Evolutionary conservation across 2,113 vertebrate genomes (phyloP).

Genomic region (Phaethon lepturus): DNA sequence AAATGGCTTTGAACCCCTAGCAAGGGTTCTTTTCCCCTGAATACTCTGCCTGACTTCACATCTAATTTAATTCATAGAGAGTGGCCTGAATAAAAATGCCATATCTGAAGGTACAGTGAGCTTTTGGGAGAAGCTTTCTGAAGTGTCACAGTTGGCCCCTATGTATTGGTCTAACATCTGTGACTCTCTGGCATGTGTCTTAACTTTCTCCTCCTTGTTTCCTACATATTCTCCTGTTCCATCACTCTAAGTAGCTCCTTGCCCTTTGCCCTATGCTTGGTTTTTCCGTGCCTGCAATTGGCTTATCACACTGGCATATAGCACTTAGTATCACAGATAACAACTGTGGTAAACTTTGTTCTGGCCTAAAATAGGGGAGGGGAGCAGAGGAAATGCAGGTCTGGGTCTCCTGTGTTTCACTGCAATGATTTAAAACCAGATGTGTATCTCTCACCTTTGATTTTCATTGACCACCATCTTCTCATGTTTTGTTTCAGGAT

Average conservation of each 20-base stretch:
- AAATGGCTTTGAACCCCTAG: not conserved
- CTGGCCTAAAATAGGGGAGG: not conserved
- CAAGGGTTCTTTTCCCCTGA: not conserved
- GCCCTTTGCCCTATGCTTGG: not conserved
- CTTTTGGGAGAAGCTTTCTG: not conserved
- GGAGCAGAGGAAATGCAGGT: not conserved
- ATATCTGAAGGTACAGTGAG: not conserved
- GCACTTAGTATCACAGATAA: not conserved
- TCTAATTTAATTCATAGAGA: not conserved
- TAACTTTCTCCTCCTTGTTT: not conserved
- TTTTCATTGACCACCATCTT: not conserved
- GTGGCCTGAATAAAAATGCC: not conserved
- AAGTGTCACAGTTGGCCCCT: not conserved
- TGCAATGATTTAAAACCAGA: not conserved
- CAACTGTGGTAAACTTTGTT: not conserved
- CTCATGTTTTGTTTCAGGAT: conserved; percentile 73
- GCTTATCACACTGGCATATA: not conserved
- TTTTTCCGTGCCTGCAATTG: not conserved
- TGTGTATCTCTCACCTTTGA: not conserved
- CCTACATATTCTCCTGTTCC: not conserved
- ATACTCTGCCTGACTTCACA: not conserved
- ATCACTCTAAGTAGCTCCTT: not conserved
- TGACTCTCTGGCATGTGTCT: not conserved
- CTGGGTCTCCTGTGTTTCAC: not conserved
- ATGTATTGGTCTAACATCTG: not conserved